These are phyloP conservation scores for Tenodera sinensis DNA, from an alignment of 2,888 invertebrate genomes.

Conservation along the genomic window DNA sequence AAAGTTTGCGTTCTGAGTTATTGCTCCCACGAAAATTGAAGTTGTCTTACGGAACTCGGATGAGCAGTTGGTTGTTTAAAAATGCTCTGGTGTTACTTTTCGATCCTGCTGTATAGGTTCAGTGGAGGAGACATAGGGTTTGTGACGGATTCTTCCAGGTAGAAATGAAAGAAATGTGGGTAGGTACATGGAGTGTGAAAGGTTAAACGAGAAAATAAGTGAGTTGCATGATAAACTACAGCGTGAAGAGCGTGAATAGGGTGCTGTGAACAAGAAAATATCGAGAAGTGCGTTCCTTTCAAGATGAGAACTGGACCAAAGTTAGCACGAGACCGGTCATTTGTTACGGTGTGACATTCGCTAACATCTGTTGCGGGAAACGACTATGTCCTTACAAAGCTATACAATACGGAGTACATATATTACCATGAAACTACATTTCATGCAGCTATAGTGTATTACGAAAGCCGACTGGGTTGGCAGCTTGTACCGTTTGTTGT, in stretches of 20 bases:
- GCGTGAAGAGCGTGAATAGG: neutral
- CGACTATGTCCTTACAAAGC: too few species aligned
- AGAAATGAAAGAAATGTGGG: slow-evolving; percentile 6
- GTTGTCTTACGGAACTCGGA: too few species aligned
- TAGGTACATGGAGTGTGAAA: slow-evolving; percentile 11
- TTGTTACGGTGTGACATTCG: neutral
- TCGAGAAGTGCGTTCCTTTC: neutral
- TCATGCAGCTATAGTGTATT: too few species aligned
- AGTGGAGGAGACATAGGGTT: neutral
- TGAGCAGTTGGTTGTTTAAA: too few species aligned
- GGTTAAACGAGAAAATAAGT: slow-evolving; percentile 17
- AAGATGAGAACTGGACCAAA: neutral
- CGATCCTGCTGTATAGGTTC: neutral
- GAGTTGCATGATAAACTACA: slow-evolving; percentile 8
- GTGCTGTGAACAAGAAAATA: neutral
- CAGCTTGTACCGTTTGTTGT: too few species aligned
- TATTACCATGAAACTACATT: too few species aligned
- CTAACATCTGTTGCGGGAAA: neutral
- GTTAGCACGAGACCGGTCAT: neutral
- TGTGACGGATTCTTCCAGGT: neutral
- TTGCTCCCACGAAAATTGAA: too few species aligned
- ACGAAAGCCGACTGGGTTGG: too few species aligned
- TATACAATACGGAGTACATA: too few species aligned
- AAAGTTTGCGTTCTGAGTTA: too few species aligned
- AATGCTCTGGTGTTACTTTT: neutral